Percentiles rank a stretch among this genome's conserved stretches.
Evolutionary conservation across 2,113 vertebrate species (phyloP).

Genomic region (Odontesthes bonariensis): DNA sequence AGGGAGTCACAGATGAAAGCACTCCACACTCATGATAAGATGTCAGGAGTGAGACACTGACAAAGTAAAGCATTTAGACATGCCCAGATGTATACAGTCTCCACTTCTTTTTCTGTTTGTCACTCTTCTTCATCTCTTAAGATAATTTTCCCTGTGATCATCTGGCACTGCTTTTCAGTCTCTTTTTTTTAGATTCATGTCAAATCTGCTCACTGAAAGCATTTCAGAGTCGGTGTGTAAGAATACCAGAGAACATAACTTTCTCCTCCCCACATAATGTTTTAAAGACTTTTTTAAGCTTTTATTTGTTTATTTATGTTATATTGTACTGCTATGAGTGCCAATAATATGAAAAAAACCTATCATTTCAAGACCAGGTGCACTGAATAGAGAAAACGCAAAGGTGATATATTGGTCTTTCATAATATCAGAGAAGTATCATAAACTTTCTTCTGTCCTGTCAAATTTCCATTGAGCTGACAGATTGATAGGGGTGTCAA

Average conservation of each 20-base stretch:
- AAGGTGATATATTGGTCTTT: constrained; percentile 22
- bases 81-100: not conserved
- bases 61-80: not conserved
- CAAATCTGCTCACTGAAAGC: constrained; percentile 39
- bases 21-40: constrained; percentile 10
- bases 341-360: constrained; percentile 8
- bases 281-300: not conserved
- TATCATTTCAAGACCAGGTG: not conserved
- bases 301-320: not conserved
- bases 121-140: not conserved
- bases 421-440: constrained; percentile 23
- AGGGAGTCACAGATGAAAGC: constrained; percentile 15
- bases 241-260: constrained; percentile 35
- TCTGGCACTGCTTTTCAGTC: not conserved
- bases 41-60: not conserved
- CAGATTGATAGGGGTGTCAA: constrained; percentile 49
- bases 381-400: not conserved
- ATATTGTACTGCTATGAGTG: not conserved
- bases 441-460: constrained; percentile 36
- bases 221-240: not conserved
- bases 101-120: not conserved
- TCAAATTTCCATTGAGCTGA: constrained; percentile 42
- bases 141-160: not conserved
- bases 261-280: not conserved
- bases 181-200: constrained; percentile 35